phyloP scores from a whole-genome alignment of 2,113 vertebrate genomes.

The Chroicocephalus ridibundus region DNA sequence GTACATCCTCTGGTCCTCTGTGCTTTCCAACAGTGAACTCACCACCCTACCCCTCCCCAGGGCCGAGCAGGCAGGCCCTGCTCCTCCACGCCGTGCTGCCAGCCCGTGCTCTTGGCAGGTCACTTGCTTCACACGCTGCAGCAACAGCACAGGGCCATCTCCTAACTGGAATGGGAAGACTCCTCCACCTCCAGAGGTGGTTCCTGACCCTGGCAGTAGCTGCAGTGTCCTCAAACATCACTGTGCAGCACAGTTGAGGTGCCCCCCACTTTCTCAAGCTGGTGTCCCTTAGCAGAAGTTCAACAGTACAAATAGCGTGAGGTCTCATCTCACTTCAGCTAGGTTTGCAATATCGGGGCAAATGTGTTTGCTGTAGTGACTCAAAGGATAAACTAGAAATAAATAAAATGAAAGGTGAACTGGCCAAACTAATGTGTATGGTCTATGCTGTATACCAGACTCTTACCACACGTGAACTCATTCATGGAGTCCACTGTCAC shows the following conservation, averaged over 20 bases:
- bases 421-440: background rate
- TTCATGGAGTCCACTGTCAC: background rate
- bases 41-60: rapidly evolving
- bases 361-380: background rate
- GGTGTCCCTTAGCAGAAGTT: background rate
- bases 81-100: background rate
- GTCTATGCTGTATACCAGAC: background rate
- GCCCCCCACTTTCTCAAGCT: background rate
- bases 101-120: background rate
- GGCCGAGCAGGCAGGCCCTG: background rate
- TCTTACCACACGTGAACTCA: background rate
- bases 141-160: background rate
- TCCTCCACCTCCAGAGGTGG: background rate
- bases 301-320: background rate
- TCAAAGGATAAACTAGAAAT: background rate
- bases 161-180: background rate
- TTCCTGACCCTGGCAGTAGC: background rate
- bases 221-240: background rate
- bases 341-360: background rate
- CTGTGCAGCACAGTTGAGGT: background rate
- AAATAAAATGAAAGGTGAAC: background rate
- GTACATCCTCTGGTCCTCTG: background rate
- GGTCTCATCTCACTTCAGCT: background rate
- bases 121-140: background rate
- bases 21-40: background rate